These are phyloP conservation scores for Scylla paramamosain DNA, from an alignment of 1,140 invertebrate species.

Conservation along the genomic window DNA sequence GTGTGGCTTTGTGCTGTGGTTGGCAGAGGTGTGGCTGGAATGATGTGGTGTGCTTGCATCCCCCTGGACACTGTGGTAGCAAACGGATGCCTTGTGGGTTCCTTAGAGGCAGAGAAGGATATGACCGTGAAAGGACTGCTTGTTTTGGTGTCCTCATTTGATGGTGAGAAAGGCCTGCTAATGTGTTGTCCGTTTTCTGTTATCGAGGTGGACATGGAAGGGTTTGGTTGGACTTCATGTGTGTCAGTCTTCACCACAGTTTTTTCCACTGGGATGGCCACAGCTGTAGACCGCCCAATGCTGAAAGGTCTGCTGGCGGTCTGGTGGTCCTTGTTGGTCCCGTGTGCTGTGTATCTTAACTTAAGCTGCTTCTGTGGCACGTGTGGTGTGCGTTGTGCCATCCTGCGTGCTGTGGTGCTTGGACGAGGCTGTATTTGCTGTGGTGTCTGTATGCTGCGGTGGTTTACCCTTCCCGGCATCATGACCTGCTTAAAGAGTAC, in stretches of 20 bases:
- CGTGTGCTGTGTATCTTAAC: too few species aligned
- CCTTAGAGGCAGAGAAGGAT: too few species aligned
- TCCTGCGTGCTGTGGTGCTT: too few species aligned
- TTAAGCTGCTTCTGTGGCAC: too few species aligned
- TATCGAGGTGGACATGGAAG: too few species aligned
- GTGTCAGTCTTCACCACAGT: neutral
- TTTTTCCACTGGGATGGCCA: neutral
- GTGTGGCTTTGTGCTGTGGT: neutral
- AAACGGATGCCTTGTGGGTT: too few species aligned
- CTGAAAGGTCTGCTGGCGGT: neutral
- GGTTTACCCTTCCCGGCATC: constrained; percentile 60
- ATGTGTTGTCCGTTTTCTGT: too few species aligned
- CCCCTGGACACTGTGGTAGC: neutral
- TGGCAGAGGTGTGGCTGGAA: neutral
- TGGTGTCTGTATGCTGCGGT: constrained; percentile 49
- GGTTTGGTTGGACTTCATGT: too few species aligned
- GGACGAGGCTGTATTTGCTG: constrained; percentile 5
- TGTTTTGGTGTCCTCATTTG: too few species aligned
- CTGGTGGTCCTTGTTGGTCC: neutral
- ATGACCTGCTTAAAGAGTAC: neutral
- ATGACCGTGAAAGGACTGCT: neutral
- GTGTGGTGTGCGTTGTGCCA: too few species aligned
- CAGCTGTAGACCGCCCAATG: neutral
- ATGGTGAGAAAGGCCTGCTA: too few species aligned
- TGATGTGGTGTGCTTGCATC: neutral